phyloP scores from a whole-genome alignment of 2,797 vertebrate species.

The Steatocranus sp. region DNA sequence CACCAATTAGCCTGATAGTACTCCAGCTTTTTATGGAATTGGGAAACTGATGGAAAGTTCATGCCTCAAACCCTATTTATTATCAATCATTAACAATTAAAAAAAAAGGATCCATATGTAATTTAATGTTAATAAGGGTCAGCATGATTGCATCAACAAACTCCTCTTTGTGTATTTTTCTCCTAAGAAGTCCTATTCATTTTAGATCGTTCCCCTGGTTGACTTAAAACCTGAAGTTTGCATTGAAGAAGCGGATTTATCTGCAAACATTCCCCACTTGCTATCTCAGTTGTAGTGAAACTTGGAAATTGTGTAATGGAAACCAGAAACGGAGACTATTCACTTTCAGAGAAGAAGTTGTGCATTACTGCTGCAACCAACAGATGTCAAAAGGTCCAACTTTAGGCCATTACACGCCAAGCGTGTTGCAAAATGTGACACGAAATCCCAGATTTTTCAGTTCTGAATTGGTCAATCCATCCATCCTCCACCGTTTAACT shows the following conservation, averaged over 20 bases:
- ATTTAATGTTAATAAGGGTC: background rate
- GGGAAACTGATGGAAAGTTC: background rate
- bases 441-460: background rate
- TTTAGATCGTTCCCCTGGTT: background rate
- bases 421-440: background rate
- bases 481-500: background rate
- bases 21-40: background rate
- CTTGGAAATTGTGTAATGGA: background rate
- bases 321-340: background rate
- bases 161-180: background rate
- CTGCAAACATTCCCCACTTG: background rate
- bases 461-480: background rate
- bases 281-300: background rate
- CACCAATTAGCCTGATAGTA: background rate
- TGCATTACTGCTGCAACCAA: background rate
- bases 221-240: background rate
- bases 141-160: background rate
- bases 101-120: background rate
- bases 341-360: background rate
- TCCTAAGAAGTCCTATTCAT: background rate
- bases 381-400: background rate
- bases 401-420: background rate
- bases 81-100: background rate
- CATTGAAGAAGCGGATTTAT: background rate
- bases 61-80: background rate